These are phyloP conservation scores for Gymnogyps californianus DNA, from an alignment of 2,113 vertebrate species.

Conservation along the genomic window DNA sequence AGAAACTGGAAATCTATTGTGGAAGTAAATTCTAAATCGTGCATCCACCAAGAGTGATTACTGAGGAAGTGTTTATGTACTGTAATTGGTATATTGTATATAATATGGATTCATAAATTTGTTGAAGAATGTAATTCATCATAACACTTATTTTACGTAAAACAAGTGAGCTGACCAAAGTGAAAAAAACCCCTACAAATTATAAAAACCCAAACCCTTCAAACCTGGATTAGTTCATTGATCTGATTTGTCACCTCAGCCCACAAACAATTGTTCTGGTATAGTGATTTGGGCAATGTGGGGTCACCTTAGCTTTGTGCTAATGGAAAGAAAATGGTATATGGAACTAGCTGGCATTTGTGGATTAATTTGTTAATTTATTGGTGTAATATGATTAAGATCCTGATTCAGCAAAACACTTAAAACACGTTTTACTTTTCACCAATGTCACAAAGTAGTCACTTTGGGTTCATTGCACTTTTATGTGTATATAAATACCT, in stretches of 20 bases:
- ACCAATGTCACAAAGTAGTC: neutral
- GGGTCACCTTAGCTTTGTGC: neutral
- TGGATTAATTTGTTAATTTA: neutral
- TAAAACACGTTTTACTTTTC: neutral
- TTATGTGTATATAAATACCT: neutral
- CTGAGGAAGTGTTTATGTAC: neutral
- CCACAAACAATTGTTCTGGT: neutral
- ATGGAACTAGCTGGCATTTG: neutral
- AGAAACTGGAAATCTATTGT: neutral
- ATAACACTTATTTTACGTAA: neutral
- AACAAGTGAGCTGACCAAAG: neutral
- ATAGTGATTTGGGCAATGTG: neutral
- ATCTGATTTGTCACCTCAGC: neutral
- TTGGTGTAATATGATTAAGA: neutral
- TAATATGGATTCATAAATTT: neutral
- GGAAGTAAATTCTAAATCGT: neutral
- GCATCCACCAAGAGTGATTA: neutral
- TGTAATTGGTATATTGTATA: neutral
- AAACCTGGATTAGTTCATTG: neutral
- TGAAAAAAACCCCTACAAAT: neutral
- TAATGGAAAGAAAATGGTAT: neutral
- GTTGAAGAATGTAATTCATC: neutral
- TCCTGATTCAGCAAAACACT: neutral
- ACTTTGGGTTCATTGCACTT: neutral
- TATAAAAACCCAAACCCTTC: neutral